Evolutionary conservation across 2,888 invertebrate genomes (phyloP).

Genomic region (Platerodrilus igneus): DNA sequence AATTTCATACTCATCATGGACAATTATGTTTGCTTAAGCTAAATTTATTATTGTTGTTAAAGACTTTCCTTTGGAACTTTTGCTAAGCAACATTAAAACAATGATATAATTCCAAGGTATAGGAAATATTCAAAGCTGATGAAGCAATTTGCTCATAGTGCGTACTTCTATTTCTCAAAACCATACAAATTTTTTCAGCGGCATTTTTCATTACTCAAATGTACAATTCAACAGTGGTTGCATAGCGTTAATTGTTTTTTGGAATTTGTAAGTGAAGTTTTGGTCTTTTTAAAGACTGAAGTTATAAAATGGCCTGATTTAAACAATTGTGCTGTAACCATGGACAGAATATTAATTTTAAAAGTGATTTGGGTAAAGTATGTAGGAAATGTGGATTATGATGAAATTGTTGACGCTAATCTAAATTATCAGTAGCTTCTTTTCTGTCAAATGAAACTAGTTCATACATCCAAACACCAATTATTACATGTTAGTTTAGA

Average conservation of each 20-base stretch:
- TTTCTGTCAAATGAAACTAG: conserved; percentile 16
- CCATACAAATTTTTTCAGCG: conserved; percentile 9
- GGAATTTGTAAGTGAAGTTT: conserved; percentile 10
- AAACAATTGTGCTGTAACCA: conserved; percentile 9
- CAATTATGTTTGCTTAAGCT: conserved; percentile 4
- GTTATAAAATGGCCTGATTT: conserved; percentile 3
- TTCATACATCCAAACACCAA: conserved; percentile 15
- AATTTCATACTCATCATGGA: conserved; percentile 9
- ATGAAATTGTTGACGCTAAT: conserved; percentile 10
- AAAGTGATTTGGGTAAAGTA: conserved; percentile 12
- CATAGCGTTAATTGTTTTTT: conserved; percentile 7
- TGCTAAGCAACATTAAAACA: conserved; percentile 1
- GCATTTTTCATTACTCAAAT: conserved; percentile 11
- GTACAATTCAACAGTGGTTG: conserved; percentile 14
- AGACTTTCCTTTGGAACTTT: conserved; percentile 8
- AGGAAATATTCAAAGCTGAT: conserved; percentile 8
- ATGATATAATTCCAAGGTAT: neutral
- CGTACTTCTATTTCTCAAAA: conserved; percentile 15
- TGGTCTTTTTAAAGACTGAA: conserved; percentile 10
- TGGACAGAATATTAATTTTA: conserved; percentile 11
- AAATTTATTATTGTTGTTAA: neutral
- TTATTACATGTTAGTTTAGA: conserved; percentile 13
- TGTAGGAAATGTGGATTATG: conserved; percentile 12
- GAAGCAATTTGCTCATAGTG: conserved; percentile 15
- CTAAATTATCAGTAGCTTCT: conserved; percentile 17